phyloP scores from a whole-genome alignment of 2,888 invertebrate species.

The Bugulina stolonifera region DNA sequence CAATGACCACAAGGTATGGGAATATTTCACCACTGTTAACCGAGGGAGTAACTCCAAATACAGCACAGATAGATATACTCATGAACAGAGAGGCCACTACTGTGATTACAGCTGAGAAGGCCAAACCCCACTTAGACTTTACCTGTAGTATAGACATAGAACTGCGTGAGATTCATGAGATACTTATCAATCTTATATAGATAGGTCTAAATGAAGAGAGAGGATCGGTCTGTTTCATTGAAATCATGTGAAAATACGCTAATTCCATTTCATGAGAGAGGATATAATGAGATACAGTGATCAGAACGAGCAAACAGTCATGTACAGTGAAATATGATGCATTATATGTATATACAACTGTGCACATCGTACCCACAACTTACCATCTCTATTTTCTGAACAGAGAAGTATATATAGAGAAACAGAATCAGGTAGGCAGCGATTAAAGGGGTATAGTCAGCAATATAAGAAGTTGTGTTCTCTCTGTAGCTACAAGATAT shows the following conservation, averaged over 20 bases:
- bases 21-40: slow-evolving; percentile 66
- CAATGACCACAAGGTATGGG: slow-evolving; percentile 88
- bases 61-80: slow-evolving; percentile 65
- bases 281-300: no score
- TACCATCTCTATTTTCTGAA: slow-evolving; percentile 84
- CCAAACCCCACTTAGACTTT: slow-evolving; percentile 76
- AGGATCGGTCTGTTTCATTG: no score
- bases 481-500: slow-evolving; percentile 30
- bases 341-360: no score
- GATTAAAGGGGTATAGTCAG: slow-evolving; percentile 65
- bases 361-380: no score
- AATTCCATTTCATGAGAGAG: no score
- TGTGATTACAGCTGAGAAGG: slow-evolving; percentile 81
- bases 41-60: slow-evolving; percentile 51
- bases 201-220: no score
- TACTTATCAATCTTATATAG: no score
- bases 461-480: slow-evolving; percentile 39
- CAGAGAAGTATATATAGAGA: slow-evolving; percentile 88
- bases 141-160: no score
- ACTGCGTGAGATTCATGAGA: no score
- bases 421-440: slow-evolving; percentile 80
- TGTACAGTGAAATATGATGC: no score
- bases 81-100: slow-evolving; percentile 75
- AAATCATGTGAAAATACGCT: no score
- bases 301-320: no score